These are phyloP conservation scores for Protonemura montana DNA, from an alignment of 2,888 invertebrate species.

Conservation along the genomic window DNA sequence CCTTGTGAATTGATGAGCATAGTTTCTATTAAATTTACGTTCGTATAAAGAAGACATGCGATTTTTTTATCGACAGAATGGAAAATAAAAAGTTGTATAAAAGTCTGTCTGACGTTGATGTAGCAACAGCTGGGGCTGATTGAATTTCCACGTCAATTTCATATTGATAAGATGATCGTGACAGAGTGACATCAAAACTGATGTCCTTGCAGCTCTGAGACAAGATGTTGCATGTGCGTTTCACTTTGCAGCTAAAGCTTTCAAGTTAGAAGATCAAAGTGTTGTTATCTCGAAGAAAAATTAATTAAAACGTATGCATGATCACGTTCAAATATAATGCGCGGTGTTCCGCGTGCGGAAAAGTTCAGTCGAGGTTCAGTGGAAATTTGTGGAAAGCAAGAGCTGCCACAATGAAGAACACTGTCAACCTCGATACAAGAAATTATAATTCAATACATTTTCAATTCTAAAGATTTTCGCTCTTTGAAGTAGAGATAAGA, in stretches of 20 bases:
- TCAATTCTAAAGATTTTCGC: no score
- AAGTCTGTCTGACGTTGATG: conserved; percentile 31
- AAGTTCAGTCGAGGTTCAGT: no score
- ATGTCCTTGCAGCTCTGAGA: neutral
- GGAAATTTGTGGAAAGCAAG: no score
- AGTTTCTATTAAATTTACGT: conserved; percentile 61
- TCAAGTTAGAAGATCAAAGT: neutral
- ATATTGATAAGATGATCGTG: conserved; percentile 26
- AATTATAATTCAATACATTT: no score
- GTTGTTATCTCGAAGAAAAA: neutral
- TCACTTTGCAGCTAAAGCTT: neutral
- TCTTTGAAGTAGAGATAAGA: no score
- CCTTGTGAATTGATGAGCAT: conserved; percentile 62
- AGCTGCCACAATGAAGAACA: no score
- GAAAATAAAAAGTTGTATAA: conserved; percentile 40
- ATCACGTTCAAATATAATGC: no score
- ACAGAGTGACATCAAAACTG: conserved; percentile 8
- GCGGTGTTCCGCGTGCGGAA: no score
- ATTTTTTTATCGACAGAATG: conserved; percentile 54
- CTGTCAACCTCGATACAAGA: no score
- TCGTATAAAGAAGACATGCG: conserved; percentile 53
- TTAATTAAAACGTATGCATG: neutral
- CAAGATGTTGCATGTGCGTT: neutral
- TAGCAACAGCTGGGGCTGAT: conserved; percentile 43
- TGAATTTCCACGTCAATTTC: conserved; percentile 42